Evolutionary conservation across 2,113 vertebrate species (phyloP), one percentile per base, ranked within the genome.

Genomic region (Sula dactylatra): DNA sequence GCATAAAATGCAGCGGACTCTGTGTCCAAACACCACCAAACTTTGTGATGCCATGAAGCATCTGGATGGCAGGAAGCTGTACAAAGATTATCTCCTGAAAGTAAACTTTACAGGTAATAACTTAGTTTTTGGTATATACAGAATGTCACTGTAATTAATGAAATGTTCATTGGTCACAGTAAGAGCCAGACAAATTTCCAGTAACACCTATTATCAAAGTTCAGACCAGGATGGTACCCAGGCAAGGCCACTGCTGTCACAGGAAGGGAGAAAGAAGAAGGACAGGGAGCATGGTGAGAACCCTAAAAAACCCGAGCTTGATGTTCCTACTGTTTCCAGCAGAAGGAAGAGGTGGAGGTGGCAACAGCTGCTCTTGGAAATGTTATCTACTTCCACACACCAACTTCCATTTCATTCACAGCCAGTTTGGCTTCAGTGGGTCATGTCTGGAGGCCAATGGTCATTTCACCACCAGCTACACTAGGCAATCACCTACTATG

Each of bases 31-130:
- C 95, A 99, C 99, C 70, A 99, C 99, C 80, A 98, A 98, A 78
- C 98, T 99, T 81, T 99, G 99, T 29, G 99, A 99, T 66, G 98
- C 99, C 93, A 99, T 99, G 99, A 99, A 99, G 88, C 98, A 98
- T 67, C 93, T 99, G 95, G 99, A 99, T 20, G 99, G 99, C 45
- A 99, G 98, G 94, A 99, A 98, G 91, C 96, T 99, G 87, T 99
- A 99, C 98, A 98, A 99, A 96, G 99, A 99, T 91, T 99, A 99
- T 93, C 98, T 99, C 86, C 98, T 99, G 89, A 99, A 99, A 98
- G 99, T 99, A 97, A 99, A 99, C 97, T 99, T 99, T 97, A 98
- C 98, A 98, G 99, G 99, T 99, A 98, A 99, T 95, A 29, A 25
- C 22, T 91, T 52, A 10, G 74, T 32, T 59, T 77, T 27, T 58